Base-by-base conservation (phyloP, 2,113 vertebrate species). In the Camarhynchus parvulus region DNA sequence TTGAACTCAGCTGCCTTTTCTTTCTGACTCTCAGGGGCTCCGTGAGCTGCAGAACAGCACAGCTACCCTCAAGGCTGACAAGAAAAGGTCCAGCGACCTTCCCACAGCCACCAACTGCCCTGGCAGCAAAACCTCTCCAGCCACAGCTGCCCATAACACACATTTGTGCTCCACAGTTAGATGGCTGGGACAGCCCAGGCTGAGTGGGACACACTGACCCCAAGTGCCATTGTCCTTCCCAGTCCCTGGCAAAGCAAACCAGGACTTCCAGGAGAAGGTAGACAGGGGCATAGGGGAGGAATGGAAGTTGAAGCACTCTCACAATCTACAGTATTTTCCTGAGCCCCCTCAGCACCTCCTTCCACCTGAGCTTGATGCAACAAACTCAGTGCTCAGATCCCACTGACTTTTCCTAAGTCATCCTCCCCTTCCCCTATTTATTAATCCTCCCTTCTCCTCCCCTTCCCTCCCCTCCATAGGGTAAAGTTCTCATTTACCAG, bases 401-500 rank as follows among this genome's bases (percentile, higher is more conserved):
- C 63, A 55, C 2, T 63, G 73, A 61, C 83, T 47, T 69, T 74
- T 58, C 76, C 79, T 73, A 80, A 44, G 41, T 25, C 64, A 91
- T 50, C 31, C 27, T 19, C 16, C 55, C 37, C 39, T 58, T 62
- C 20, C 49, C 50, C 53, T 66, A 3, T 33, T 74, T 68, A 59
- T 78, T 78, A 87, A 20, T 28, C 61, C 21, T 74, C 23, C 44
- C 33, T 83, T 85, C 58, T 80, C 61, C 55, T 74, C 44, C 56
- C 49, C 61, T 70, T 58, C 30, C 52, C 37, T 76, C 35, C 12
- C 56, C 68, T 87, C 63, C 41, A 10, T 0, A 42, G 53, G 76
- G 76, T 55, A 22, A 91, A 94, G 42, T 81, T 92, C 89, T 73
- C 91, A 92, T 88, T 82, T 82, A 78, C 44, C 52, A 89, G 76